Base-by-base conservation (phyloP, 2,113 vertebrate genomes). In the Proteles cristata region DNA sequence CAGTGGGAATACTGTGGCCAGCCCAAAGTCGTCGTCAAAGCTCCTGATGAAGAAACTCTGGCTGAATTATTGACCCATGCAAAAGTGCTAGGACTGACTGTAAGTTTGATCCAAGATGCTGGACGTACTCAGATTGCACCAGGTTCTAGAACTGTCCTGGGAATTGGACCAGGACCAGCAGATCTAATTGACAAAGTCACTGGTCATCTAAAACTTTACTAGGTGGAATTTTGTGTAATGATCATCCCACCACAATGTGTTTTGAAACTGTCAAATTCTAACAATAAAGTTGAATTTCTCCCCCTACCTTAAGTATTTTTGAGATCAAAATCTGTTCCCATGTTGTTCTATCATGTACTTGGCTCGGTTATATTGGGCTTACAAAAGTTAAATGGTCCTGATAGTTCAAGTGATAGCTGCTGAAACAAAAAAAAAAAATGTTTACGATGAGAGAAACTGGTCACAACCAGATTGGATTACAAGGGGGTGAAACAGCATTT, bases 1-100 rank as follows among this genome's bases (percentile, higher is more conserved):
- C 99, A 99, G 87, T 99, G 99, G 99, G 99, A 99, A 74, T 99
- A 99, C 98, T 99, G 99, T 1, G 99, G 99, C 0, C 99, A 99
- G 7, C 99, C 99, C 11, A 99, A 99, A 97, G 99, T 99, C 96
- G 99, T 99, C 35, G 98, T 99, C 89, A 99, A 99, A 96, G 99
- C 99, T 11, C 99, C 99, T 0, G 99, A 99, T 14, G 99, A 99
- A 97, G 99, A 99, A 55, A 95, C 99, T 23, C 97, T 99, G 35
- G 66, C 99, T 31, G 98, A 99, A 4, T 99, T 99, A 71, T 88
- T 99, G 96, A 96, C 97, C 68, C 99, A 99, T 0, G 99, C 99
- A 0, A 99, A 99, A 97, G 98, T 98, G 35, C 97, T 99, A 0
- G 99, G 99, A 31, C 98, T 99, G 88, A 99, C 99, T 0, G 99